These are phyloP conservation scores for Drosophila pectinifera DNA, from an alignment of 1,140 invertebrate species.

Conservation along the genomic window DNA sequence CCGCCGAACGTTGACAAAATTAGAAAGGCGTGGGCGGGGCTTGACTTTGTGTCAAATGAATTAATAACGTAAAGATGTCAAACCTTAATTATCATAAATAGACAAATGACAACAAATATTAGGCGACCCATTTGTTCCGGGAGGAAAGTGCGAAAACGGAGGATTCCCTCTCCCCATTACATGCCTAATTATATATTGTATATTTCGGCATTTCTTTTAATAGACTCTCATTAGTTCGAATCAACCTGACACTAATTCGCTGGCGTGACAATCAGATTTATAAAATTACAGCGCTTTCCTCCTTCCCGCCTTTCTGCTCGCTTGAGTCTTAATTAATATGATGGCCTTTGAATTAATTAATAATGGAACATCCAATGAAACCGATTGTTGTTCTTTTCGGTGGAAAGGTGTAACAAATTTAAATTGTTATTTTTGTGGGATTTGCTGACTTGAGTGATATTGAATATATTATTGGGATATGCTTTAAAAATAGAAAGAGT, in stretches of 20 bases:
- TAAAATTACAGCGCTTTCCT: constrained; percentile 41
- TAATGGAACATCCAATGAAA: constrained; percentile 29
- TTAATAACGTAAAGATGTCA: constrained; percentile 82
- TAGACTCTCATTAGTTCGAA: constrained; percentile 45
- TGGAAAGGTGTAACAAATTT: constrained; percentile 21
- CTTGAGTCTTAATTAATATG: constrained; percentile 41
- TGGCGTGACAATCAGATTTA: constrained; percentile 50
- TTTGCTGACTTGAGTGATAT: background rate
- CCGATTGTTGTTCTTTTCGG: constrained; percentile 13
- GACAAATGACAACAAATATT: constrained; percentile 81
- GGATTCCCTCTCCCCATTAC: background rate
- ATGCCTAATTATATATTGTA: constrained; percentile 31
- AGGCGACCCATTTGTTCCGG: constrained; percentile 62
- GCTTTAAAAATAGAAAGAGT: background rate
- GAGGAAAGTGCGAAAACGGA: constrained; percentile 39
- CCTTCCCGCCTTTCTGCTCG: constrained; percentile 20
- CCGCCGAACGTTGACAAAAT: constrained; percentile 73
- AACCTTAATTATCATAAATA: constrained; percentile 81
- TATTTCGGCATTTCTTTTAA: constrained; percentile 35
- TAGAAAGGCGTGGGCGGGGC: constrained; percentile 68
- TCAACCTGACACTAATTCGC: constrained; percentile 44
- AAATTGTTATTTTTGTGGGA: constrained; percentile 10
- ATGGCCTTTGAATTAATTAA: constrained; percentile 47
- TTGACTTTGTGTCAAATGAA: constrained; percentile 69
- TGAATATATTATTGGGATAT: background rate